phyloP scores from a whole-genome alignment of 92 coral and sea anemone genomes.

The Diadumene lineata region DNA sequence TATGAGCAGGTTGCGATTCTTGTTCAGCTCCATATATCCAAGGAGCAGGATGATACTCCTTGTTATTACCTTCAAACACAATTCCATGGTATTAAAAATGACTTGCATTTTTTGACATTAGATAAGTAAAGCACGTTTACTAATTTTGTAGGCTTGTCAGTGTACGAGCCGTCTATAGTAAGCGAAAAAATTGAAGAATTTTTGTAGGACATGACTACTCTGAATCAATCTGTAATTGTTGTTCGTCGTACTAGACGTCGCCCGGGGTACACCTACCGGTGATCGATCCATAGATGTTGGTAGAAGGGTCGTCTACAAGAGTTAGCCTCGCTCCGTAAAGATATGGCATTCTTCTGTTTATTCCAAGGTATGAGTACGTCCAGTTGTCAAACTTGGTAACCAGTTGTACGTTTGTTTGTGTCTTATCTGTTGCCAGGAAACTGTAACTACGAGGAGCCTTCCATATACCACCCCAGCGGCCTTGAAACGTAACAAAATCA shows the following conservation, averaged over 20 bases:
- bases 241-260: too few relatives aligned
- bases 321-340: conserved; percentile 32
- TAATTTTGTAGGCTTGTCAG: too few relatives aligned
- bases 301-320: conserved; percentile 7
- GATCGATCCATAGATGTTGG: conserved; percentile 21
- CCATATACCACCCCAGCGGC: conserved; percentile 63
- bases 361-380: conserved; percentile 24
- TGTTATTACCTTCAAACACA: conserved; percentile 6
- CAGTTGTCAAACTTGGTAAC: conserved; percentile 53
- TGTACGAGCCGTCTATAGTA: too few relatives aligned
- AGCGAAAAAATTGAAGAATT: too few relatives aligned
- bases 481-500: not conserved
- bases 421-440: conserved; percentile 39
- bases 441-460: conserved; percentile 46
- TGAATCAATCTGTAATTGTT: too few relatives aligned
- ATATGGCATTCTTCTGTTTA: conserved; percentile 57
- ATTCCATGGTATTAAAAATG: too few relatives aligned
- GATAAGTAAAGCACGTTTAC: too few relatives aligned
- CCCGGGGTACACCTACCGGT: conserved; percentile 29
- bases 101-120: too few relatives aligned
- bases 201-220: too few relatives aligned
- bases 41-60: conserved; percentile 33
- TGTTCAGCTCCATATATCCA: conserved; percentile 28
- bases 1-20: conserved; percentile 14
- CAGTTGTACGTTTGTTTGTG: conserved; percentile 40